A percentile compares a stretch with the other conserved stretches of the same genome.
These are phyloP conservation scores for Corvus moneduloides DNA, from an alignment of 2,113 vertebrate species.

Conservation along the genomic window DNA sequence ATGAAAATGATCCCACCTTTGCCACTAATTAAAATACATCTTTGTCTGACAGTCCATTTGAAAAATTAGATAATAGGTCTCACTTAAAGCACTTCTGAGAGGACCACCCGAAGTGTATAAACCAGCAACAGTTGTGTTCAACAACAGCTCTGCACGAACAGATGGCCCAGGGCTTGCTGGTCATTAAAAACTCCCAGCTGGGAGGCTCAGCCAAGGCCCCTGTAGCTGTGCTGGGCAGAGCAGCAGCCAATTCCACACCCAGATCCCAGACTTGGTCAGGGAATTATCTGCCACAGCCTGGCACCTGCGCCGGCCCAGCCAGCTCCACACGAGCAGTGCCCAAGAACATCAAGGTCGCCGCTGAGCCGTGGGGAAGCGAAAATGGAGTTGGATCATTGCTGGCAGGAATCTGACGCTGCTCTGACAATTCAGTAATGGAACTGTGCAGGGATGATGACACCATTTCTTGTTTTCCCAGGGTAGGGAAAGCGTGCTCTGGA, in stretches of 20 bases:
- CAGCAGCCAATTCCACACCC: conserved; percentile 16
- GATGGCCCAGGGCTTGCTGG: neutral
- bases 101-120: rapidly evolving
- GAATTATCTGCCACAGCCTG: conserved; percentile 39
- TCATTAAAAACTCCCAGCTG: neutral
- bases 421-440: conserved; percentile 48
- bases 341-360: neutral
- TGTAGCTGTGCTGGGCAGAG: neutral
- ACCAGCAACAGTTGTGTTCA: neutral
- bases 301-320: neutral
- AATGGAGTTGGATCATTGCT: conserved; percentile 53
- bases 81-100: neutral
- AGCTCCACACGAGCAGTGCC: neutral
- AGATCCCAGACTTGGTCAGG: neutral
- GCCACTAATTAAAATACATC: neutral
- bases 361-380: conserved; percentile 39
- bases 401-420: neutral
- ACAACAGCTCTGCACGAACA: neutral
- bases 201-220: neutral
- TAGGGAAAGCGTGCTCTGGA: neutral
- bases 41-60: neutral
- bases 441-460: neutral
- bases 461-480: neutral
- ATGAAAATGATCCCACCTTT: neutral
- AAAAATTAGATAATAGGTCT: neutral